Conservation (phyloP, 2,888 invertebrate species). For the Byasa hedistus region DNA sequence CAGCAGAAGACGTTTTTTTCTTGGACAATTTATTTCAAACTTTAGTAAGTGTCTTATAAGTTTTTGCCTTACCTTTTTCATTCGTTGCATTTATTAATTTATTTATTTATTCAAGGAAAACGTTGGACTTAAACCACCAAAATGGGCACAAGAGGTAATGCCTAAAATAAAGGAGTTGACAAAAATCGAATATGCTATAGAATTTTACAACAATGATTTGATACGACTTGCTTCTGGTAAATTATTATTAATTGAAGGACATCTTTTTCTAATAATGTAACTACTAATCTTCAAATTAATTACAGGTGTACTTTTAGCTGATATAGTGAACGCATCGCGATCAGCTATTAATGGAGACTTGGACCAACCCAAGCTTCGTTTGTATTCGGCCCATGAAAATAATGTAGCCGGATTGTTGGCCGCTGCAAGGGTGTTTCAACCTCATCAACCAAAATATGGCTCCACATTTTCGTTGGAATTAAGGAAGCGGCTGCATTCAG, state of each 20-base stretch:
- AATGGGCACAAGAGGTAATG: constrained; percentile 65
- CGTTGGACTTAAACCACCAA: constrained; percentile 59
- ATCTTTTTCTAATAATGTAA: neutral
- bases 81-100: neutral
- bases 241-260: neutral
- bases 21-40: constrained; percentile 74
- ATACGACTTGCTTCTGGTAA: constrained; percentile 65
- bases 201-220: constrained; percentile 59
- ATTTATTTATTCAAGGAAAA: constrained; percentile 54
- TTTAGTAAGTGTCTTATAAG: constrained; percentile 51
- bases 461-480: constrained; percentile 78
- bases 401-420: constrained; percentile 81
- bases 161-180: constrained; percentile 68
- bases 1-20: constrained; percentile 65
- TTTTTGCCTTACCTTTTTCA: neutral
- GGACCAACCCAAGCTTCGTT: constrained; percentile 62
- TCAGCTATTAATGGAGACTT: constrained; percentile 60
- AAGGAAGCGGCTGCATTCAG: constrained; percentile 49
- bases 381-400: constrained; percentile 83
- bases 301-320: constrained; percentile 72
- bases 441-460: constrained; percentile 80
- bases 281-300: constrained; percentile 16
- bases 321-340: constrained; percentile 71
- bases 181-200: constrained; percentile 64
- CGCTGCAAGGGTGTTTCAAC: constrained; percentile 75